Conservation (phyloP, 2,888 invertebrate species). For the Lasioglossum marginatum region DNA sequence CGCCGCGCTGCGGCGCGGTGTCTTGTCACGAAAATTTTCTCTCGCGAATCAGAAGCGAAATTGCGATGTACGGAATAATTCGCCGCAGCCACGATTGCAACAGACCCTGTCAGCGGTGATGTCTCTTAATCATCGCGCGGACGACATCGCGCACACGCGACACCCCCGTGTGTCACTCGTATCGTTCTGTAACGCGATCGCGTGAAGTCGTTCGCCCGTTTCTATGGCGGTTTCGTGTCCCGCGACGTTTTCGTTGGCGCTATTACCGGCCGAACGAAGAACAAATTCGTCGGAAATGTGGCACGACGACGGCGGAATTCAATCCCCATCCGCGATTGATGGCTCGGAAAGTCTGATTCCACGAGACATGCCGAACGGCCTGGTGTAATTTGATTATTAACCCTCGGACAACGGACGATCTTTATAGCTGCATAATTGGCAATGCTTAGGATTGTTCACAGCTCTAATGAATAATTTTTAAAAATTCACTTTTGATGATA, state of each 20-base stretch:
- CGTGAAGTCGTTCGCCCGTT: slow-evolving; percentile 13
- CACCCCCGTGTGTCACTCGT: background rate
- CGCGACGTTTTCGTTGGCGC: background rate
- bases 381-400: background rate
- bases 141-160: slow-evolving; percentile 17
- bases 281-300: background rate
- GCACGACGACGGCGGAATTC: background rate
- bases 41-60: slow-evolving; percentile 7
- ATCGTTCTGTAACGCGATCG: background rate
- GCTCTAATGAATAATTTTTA: too few relatives aligned
- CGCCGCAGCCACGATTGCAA: background rate
- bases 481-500: too few relatives aligned
- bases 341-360: background rate
- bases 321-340: background rate
- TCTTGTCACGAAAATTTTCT: slow-evolving; percentile 20
- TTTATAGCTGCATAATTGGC: too few relatives aligned
- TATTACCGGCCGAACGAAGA: background rate
- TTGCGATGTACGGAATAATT: background rate
- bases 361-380: background rate
- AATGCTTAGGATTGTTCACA: too few relatives aligned
- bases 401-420: too few relatives aligned
- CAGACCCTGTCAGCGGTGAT: background rate
- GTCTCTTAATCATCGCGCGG: slow-evolving; percentile 8
- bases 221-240: background rate
- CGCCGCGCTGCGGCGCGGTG: background rate